Conservation (phyloP, 1,140 invertebrate genomes). For the Batillaria attramentaria region DNA sequence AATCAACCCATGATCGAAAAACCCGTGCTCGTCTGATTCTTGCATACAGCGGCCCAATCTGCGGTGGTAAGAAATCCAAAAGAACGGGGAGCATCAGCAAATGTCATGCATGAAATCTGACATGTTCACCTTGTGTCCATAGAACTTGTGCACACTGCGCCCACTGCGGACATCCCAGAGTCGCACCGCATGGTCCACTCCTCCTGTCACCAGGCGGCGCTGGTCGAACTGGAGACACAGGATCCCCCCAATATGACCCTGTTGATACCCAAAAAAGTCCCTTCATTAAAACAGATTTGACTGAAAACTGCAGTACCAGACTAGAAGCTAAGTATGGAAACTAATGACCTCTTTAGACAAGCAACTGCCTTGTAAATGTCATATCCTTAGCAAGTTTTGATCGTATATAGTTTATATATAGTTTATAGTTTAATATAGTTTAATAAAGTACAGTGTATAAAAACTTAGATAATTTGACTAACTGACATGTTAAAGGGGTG, state of each 20-base stretch:
- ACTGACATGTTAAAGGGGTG: no score
- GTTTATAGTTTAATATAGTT: no score
- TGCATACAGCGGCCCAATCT: not conserved
- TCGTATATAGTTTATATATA: no score
- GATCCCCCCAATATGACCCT: constrained; percentile 66
- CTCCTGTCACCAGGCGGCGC: constrained; percentile 62
- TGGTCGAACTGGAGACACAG: constrained; percentile 62
- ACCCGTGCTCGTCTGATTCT: not conserved
- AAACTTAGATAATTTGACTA: no score
- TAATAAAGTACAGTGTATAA: no score
- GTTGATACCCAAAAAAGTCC: constrained; percentile 16
- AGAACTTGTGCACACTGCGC: constrained; percentile 64
- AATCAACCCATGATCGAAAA: no score
- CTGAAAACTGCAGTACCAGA: not conserved
- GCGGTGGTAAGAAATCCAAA: not conserved
- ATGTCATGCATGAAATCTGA: not conserved
- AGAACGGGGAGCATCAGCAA: not conserved
- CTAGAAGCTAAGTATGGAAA: not conserved
- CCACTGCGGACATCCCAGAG: constrained; percentile 68
- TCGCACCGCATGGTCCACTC: constrained; percentile 60
- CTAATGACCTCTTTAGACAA: not conserved
- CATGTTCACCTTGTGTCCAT: constrained; percentile 64
- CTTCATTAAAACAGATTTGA: not conserved
- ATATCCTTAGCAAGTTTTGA: no score
- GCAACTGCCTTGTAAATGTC: not conserved